phyloP scores from a whole-genome alignment of 2,888 invertebrate species.

The Callimorpha dominula region DNA sequence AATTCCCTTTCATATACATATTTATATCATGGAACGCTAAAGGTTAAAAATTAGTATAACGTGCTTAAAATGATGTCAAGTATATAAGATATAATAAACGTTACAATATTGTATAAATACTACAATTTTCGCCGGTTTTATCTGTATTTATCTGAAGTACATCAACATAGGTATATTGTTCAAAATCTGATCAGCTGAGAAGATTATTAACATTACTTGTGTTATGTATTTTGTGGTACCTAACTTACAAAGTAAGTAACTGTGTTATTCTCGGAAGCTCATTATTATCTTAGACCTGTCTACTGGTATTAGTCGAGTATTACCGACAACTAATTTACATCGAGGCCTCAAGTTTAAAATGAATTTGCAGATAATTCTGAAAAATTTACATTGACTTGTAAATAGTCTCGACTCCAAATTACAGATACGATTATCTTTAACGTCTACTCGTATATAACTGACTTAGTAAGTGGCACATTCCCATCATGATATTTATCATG shows the following conservation, averaged over 20 bases:
- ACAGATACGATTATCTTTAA: background rate
- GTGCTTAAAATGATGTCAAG: background rate
- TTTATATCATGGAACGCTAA: too few species aligned
- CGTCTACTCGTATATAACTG: background rate
- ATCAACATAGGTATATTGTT: background rate
- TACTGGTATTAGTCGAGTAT: background rate
- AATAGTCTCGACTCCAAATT: background rate
- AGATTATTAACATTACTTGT: background rate
- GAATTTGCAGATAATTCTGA: constrained; percentile 1
- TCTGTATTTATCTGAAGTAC: background rate
- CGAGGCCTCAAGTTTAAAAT: background rate
- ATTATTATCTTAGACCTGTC: constrained; percentile 4
- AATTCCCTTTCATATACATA: too few species aligned
- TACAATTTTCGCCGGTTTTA: too few species aligned
- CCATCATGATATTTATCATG: background rate
- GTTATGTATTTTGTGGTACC: too few species aligned
- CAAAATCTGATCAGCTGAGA: background rate
- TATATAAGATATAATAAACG: background rate
- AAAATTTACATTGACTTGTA: background rate
- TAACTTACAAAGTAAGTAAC: constrained; percentile 7
- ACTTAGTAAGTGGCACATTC: background rate
- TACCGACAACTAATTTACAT: background rate
- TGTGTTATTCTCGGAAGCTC: constrained; percentile 2
- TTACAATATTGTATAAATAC: too few species aligned
- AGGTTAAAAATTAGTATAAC: too few species aligned